phyloP scores from a whole-genome alignment of 1,140 invertebrate genomes.

The Drosophila sulfurigaster region DNA sequence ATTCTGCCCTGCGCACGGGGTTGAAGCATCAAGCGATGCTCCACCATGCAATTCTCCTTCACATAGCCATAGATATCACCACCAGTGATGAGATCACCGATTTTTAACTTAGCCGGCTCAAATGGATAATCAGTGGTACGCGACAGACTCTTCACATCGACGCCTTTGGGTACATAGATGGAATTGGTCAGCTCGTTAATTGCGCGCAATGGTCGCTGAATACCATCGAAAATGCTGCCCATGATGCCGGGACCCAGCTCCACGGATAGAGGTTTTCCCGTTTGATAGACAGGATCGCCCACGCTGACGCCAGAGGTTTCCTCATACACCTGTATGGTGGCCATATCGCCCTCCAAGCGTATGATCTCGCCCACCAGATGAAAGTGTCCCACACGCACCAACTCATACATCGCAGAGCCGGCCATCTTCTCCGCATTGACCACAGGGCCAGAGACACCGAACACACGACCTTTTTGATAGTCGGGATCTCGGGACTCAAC shows the following conservation, averaged over 20 bases:
- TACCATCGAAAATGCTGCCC: conserved; percentile 91
- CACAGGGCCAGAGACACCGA: conserved; percentile 96
- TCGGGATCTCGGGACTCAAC: not conserved
- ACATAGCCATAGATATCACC: conserved; percentile 98
- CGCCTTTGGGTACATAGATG: conserved; percentile 99
- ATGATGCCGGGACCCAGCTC: conserved; percentile 91
- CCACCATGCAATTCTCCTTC: conserved; percentile 97
- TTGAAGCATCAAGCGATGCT: conserved; percentile 97
- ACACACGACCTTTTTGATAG: conserved; percentile 91
- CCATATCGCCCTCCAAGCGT: conserved; percentile 87
- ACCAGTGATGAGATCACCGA: conserved; percentile 97
- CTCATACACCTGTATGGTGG: conserved; percentile 90
- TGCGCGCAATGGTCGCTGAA: conserved; percentile 92
- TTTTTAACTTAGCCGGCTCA: conserved; percentile 91
- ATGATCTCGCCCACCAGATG: conserved; percentile 92
- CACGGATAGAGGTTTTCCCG: conserved; percentile 93
- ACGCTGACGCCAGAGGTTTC: conserved; percentile 95
- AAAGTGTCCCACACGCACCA: conserved; percentile 90
- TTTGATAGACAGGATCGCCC: conserved; percentile 92
- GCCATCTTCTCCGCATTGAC: conserved; percentile 80
- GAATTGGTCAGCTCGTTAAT: conserved; percentile 94
- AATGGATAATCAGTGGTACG: conserved; percentile 95
- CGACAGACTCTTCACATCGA: conserved; percentile 96
- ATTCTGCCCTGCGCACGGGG: conserved; percentile 97
- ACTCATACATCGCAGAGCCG: conserved; percentile 87